Percentiles rank a stretch among this genome's conserved stretches.
phyloP scores from a whole-genome alignment of 2,888 invertebrate genomes.

The Kuschelorhynchus macadamiae region DNA sequence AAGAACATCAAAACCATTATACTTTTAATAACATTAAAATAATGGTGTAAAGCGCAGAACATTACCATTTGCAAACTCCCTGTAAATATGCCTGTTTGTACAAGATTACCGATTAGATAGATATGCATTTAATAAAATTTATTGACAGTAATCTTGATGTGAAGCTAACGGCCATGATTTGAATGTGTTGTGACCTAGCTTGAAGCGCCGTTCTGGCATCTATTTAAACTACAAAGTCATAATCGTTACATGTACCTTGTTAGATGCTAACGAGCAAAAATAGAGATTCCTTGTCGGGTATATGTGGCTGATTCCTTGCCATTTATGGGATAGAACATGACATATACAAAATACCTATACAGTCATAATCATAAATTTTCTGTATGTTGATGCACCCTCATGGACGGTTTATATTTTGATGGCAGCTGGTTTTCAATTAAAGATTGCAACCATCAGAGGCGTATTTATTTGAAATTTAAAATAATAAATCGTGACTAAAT shows the following conservation, averaged over 20 bases:
- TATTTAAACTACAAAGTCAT: conserved; percentile 26
- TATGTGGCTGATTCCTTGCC: not conserved
- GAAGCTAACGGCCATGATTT: conserved; percentile 22
- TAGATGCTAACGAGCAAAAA: conserved; percentile 39
- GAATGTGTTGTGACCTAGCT: conserved; percentile 22
- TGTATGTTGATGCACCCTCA: too few relatives aligned
- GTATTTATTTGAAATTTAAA: too few relatives aligned
- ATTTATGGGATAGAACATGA: not conserved
- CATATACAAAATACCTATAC: conserved; percentile 2
- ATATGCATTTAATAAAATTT: conserved; percentile 26
- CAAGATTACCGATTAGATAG: conserved; percentile 23
- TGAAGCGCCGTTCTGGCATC: conserved; percentile 17
- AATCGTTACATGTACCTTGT: conserved; percentile 16
- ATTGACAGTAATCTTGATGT: conserved; percentile 28
- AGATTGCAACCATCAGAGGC: too few relatives aligned
- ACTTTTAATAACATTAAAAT: too few relatives aligned
- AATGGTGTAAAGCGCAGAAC: too few relatives aligned
- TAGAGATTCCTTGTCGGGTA: conserved; percentile 14
- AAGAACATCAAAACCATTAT: too few relatives aligned
- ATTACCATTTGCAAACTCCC: not conserved
- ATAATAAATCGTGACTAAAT: too few relatives aligned
- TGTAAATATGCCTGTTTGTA: conserved; percentile 5
- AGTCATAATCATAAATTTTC: not conserved
- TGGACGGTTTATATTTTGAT: too few relatives aligned
- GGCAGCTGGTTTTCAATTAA: too few relatives aligned